These are phyloP conservation scores for Aselliscus stoliczkanus DNA, from an alignment of 2,797 vertebrate genomes.

Conservation along the genomic window DNA sequence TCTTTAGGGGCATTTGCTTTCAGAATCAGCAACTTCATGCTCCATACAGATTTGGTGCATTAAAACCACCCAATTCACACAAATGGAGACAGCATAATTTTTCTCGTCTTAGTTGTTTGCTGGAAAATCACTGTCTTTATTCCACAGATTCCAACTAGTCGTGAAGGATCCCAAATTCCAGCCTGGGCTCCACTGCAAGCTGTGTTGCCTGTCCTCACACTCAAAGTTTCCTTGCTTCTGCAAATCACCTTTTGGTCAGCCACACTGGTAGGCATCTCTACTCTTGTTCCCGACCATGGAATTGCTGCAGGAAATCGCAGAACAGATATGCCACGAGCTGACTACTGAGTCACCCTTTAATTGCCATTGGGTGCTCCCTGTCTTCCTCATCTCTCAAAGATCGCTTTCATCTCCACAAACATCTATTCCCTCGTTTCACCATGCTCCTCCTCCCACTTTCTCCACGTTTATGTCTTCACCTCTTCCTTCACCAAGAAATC, in stretches of 20 bases:
- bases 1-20: neutral
- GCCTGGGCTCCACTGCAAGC: neutral
- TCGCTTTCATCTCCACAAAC: neutral
- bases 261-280: neutral
- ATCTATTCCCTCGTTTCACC: neutral
- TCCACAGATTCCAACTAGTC: neutral
- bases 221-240: neutral
- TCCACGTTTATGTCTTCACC: neutral
- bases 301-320: neutral
- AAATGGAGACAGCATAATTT: neutral
- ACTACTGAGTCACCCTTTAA: neutral
- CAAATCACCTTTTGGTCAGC: neutral
- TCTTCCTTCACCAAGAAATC: neutral
- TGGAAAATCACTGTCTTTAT: constrained; percentile 4
- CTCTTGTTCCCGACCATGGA: neutral
- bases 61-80: neutral
- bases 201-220: neutral
- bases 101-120: neutral
- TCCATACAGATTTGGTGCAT: neutral
- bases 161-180: neutral
- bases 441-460: neutral
- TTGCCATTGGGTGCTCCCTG: neutral
- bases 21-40: neutral
- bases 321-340: neutral
- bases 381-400: neutral